These are phyloP conservation scores for Lasaia peninsularis DNA, from an alignment of 1,140 invertebrate genomes.

Conservation along the genomic window DNA sequence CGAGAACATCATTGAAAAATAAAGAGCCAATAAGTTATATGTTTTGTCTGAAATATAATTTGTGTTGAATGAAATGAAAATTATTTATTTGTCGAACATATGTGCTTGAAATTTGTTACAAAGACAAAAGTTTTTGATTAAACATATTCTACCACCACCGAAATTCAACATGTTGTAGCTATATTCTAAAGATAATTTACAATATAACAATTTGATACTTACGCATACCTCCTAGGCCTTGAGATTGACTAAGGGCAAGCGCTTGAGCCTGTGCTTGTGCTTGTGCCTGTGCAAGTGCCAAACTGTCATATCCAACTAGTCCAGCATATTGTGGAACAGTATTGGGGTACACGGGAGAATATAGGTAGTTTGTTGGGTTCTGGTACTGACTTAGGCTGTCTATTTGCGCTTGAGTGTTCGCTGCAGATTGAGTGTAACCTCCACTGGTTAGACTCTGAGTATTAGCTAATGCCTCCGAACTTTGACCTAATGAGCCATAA, in stretches of 20 bases:
- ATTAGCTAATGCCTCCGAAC: neutral
- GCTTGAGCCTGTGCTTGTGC: slow-evolving; percentile 15
- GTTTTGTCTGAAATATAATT: no score
- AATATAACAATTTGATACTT: neutral
- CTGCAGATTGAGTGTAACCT: slow-evolving; percentile 14
- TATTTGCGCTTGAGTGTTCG: slow-evolving; percentile 3
- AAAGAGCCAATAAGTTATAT: no score
- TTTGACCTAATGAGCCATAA: neutral
- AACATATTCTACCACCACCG: neutral
- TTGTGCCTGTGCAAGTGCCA: neutral
- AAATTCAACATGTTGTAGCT: neutral
- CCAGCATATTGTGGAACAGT: neutral
- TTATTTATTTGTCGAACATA: no score
- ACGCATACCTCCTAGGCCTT: neutral
- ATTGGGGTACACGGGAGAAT: neutral
- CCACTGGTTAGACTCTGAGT: neutral
- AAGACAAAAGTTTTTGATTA: no score
- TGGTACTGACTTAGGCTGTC: neutral
- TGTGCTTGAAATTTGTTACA: no score
- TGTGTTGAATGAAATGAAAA: no score
- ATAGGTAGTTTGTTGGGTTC: neutral
- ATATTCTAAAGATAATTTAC: neutral
- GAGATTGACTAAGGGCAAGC: neutral
- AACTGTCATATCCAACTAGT: neutral
- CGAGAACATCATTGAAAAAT: no score